phyloP scores from a whole-genome alignment of 1,140 invertebrate species.

The Sitophilus oryzae region DNA sequence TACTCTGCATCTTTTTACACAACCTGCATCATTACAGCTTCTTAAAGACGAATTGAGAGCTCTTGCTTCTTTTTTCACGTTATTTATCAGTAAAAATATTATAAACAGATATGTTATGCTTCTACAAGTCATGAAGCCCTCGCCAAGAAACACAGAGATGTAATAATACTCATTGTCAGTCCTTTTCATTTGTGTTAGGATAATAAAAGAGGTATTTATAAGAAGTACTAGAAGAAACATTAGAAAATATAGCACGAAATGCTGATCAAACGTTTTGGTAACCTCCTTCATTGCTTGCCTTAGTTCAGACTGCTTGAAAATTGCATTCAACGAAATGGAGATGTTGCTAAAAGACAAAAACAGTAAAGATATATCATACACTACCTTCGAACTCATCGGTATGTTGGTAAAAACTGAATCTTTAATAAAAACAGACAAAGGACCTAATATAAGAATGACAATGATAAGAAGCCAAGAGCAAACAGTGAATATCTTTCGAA shows the following conservation, averaged over 20 bases:
- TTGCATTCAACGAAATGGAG: constrained; percentile 3
- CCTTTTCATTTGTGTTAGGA: constrained; percentile 9
- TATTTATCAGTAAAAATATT: constrained; percentile 12
- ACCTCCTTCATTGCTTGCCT: neutral
- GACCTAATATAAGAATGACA: neutral
- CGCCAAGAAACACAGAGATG: constrained; percentile 7
- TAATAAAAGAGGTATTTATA: constrained; percentile 5
- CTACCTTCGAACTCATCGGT: constrained; percentile 1
- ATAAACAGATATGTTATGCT: constrained; percentile 4
- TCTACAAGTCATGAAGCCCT: constrained; percentile 6
- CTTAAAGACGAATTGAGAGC: neutral
- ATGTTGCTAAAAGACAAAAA: constrained; percentile 14
- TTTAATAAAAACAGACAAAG: constrained; percentile 5
- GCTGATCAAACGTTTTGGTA: neutral
- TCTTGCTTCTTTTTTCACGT: neutral
- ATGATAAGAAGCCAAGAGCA: neutral
- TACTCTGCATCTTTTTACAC: neutral
- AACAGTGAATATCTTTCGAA: neutral
- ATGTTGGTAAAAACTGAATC: constrained; percentile 1
- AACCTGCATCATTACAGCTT: neutral
- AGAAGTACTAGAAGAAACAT: neutral
- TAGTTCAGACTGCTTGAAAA: constrained; percentile 1
- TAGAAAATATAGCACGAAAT: constrained; percentile 7
- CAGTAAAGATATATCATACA: constrained; percentile 6
- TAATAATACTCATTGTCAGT: constrained; percentile 7